Evolutionary conservation across 2,113 vertebrate species (phyloP), one percentile per base, ranked within the genome.

Genomic region (Chloebia gouldiae): DNA sequence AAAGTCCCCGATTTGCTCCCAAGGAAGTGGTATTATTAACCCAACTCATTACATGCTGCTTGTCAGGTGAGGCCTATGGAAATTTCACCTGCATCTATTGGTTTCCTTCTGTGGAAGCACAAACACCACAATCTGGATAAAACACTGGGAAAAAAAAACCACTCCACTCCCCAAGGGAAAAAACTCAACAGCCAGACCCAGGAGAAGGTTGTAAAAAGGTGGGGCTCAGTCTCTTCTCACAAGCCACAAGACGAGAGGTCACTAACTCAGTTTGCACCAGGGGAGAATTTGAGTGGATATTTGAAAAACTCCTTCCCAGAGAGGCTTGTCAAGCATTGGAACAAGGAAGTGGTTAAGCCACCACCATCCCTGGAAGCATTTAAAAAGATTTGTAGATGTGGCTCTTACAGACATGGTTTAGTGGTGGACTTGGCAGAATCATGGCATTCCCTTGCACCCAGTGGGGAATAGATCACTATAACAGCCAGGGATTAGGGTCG

Each of bases 1-100:
- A 87, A 94, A 96, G 81, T 60, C 83, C 96, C 92, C 91, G 73
- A 9, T 96, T 97, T 96, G 75, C 83, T 95, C 93, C 79, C 2
- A 8, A 93, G 91, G 90, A 96, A 95, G 92, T 66, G 77, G 53
- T 63, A 61, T 91, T 95, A 94, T 98, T 97, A 97, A 97, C 90
- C 69, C 92, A 95, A 91, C 70, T 96, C 93, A 94, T 92, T 95
- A 93, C 15, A 42, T 79, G 91, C 82, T 6, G 8, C 93, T 94
- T 91, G 91, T 95, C 88, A 93, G 68, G 68, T 93, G 86, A 95
- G 60, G 73, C 51, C 86, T 89, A 60, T 17, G 91, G 81, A 96
- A 81, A 84, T 87, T 93, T 77, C 92, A 94, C 87, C 90, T 91
- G 60, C 69, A n/a, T 72, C 69, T 66, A 63, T 47, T 76, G 47